Base-by-base conservation (phyloP, 2,113 vertebrate genomes). In the Catharus minimus region DNA sequence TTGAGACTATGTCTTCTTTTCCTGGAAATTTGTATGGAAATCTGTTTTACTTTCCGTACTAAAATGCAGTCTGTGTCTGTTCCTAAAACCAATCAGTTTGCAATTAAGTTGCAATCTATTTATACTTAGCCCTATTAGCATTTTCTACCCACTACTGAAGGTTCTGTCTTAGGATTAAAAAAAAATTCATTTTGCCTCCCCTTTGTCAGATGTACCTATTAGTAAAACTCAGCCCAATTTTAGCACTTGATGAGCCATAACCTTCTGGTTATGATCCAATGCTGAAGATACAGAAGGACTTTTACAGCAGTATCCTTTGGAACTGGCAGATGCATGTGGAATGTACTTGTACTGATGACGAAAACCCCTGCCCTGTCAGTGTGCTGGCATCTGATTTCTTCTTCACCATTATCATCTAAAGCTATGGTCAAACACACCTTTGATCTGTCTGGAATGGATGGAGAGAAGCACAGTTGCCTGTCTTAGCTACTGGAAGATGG, bases 121-220 rank as follows among this genome's bases (percentile, higher is more conserved):
- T 57, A 23, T 71, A 44, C 4, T 66, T 19, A 71, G 11, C 3
- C 22, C 10, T 61, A 13, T 32, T 20, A 81, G 43, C n/a, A 62
- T 86, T 69, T 81, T 49, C 43, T 74, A 15, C 12, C 61, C 2
- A n/a, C 12, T 82, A 30, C 23, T 30, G 55, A 85, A 85, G 21
- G 13, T 41, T 65, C n/a, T 76, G 17, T 67, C 15, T 33, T 55
- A 19, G 28, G 26, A 47, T 79, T 71, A 30, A 81, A 77, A 32
- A 66, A n/a, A 38, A 9, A 4, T 24, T 32, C 4, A n/a, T 38
- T 13, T 62, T 2, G 0, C 26, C 3, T 58, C 4, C 4, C 5
- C 2, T 81, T 50, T 83, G 52, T 36, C 39, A 55, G 20, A 22
- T 41, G 8, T 3, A 52, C 19, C 18, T 65, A 4, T 49, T 49